Percentiles rank a stretch among this genome's conserved stretches.
Conservation (phyloP, 2,888 invertebrate genomes). For the Polylopha cassiicola region DNA sequence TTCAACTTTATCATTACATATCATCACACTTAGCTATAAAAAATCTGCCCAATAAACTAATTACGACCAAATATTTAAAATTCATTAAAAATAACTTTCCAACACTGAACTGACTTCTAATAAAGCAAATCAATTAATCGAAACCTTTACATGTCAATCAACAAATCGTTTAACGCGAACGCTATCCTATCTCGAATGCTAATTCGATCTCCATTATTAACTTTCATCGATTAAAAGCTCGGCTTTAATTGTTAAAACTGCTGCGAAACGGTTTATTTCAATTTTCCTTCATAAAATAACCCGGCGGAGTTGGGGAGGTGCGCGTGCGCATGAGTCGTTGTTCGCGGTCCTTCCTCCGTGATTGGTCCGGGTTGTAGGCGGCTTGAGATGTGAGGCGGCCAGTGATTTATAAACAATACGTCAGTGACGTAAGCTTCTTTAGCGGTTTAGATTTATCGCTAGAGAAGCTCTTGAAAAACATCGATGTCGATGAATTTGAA, state of each 20-base stretch:
- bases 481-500: conserved; percentile 33
- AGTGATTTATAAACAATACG: conserved; percentile 75
- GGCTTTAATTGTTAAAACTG: conserved; percentile 2
- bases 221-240: conserved; percentile 18
- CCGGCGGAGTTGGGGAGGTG: background rate
- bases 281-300: conserved; percentile 8
- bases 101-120: too few relatives aligned
- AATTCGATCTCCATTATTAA: conserved; percentile 10
- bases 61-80: too few relatives aligned
- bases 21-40: too few relatives aligned
- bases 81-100: too few relatives aligned
- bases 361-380: conserved; percentile 22
- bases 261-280: conserved; percentile 3
- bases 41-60: too few relatives aligned
- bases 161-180: background rate
- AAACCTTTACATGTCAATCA: too few relatives aligned
- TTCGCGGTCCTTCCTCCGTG: background rate
- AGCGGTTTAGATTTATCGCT: conserved; percentile 73
- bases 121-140: too few relatives aligned
- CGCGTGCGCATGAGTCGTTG: background rate
- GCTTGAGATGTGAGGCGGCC: conserved; percentile 36
- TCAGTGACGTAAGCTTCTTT: conserved; percentile 77
- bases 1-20: too few relatives aligned
- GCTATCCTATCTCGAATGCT: conserved; percentile 3
- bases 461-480: conserved; percentile 43